Percentiles rank a stretch among this genome's conserved stretches.
These are phyloP conservation scores for Okamejei kenojei DNA, from an alignment of 2,797 vertebrate genomes.

Conservation along the genomic window DNA sequence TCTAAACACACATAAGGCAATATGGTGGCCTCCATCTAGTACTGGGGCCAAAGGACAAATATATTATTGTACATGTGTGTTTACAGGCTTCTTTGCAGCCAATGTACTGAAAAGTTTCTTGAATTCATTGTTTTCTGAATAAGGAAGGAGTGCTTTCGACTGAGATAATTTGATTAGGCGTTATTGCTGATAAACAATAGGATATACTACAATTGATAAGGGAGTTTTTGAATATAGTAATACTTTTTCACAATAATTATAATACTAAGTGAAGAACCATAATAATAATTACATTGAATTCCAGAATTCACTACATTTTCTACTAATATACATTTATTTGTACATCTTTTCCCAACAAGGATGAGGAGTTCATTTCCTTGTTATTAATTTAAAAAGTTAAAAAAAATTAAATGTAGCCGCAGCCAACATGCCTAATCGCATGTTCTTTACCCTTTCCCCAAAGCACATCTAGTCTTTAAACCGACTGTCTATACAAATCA, in stretches of 20 bases:
- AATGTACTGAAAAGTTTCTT: not conserved
- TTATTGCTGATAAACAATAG: not conserved
- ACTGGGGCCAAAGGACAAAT: not conserved
- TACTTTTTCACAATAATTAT: not conserved
- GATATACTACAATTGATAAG: not conserved
- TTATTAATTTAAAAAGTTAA: not conserved
- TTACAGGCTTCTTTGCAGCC: not conserved
- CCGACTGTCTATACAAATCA: no score
- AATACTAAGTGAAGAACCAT: not conserved
- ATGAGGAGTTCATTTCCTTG: not conserved
- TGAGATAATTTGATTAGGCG: not conserved
- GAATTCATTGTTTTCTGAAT: not conserved
- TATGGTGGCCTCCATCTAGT: not conserved
- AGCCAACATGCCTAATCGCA: not conserved
- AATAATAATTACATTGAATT: not conserved
- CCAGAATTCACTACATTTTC: no score
- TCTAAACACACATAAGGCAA: not conserved
- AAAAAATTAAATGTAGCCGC: not conserved
- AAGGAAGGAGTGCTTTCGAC: not conserved
- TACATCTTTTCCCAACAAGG: not conserved
- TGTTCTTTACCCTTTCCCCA: not conserved
- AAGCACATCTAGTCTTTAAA: not conserved
- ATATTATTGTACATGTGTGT: not conserved
- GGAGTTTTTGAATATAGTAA: not conserved
- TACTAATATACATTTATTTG: no score